Evolutionary conservation across 2,888 invertebrate species (phyloP).

Genomic region (Drosophila borealis): DNA sequence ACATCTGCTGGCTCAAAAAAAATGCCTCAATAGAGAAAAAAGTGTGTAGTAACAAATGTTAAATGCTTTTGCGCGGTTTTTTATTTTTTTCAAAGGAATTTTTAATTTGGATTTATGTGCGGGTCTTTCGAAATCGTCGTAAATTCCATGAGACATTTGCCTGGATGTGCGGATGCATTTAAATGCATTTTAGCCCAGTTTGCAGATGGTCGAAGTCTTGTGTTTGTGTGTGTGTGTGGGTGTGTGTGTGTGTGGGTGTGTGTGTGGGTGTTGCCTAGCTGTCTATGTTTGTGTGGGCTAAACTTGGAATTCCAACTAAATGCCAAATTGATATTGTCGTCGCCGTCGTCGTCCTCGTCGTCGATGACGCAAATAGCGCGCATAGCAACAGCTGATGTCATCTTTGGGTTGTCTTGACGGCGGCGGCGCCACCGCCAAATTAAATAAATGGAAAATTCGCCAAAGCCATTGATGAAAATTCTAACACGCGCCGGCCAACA

Average conservation of each 20-base stretch:
- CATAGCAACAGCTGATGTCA: slow-evolving; percentile 59
- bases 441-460: slow-evolving; percentile 70
- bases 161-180: slow-evolving; percentile 6
- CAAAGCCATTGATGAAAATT: slow-evolving; percentile 70
- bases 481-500: slow-evolving; percentile 55
- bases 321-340: slow-evolving; percentile 39
- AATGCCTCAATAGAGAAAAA: too few relatives aligned
- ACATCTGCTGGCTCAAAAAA: too few relatives aligned
- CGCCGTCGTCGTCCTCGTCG: neutral
- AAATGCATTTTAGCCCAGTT: neutral
- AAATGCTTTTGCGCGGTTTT: neutral
- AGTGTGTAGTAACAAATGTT: too few relatives aligned
- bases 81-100: neutral
- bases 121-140: neutral
- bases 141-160: neutral
- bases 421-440: slow-evolving; percentile 40
- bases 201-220: neutral
- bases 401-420: slow-evolving; percentile 29
- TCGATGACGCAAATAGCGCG: slow-evolving; percentile 66
- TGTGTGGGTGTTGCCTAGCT: slow-evolving; percentile 1
- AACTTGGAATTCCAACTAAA: slow-evolving; percentile 33
- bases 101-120: neutral
- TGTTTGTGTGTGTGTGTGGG: neutral
- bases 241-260: neutral
- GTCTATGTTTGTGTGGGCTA: slow-evolving; percentile 5